These are phyloP conservation scores for Plutomurus gul DNA, from an alignment of 1,140 invertebrate species.

Conservation along the genomic window DNA sequence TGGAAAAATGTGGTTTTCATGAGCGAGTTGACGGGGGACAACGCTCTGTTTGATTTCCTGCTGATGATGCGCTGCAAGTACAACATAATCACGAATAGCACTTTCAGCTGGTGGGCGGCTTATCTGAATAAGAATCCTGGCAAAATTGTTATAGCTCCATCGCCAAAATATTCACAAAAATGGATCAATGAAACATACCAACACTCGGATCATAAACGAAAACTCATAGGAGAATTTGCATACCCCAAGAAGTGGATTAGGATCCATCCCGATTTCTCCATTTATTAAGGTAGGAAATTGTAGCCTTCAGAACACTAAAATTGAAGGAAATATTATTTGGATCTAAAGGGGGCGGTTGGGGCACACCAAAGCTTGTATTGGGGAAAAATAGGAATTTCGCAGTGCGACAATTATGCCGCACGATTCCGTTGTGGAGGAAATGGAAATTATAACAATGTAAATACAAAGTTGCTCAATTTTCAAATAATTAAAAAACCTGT, in stretches of 20 bases:
- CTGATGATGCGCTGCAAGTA: neutral
- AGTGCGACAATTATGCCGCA: no score
- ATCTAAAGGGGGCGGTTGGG: no score
- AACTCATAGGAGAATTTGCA: neutral
- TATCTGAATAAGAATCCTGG: conserved; percentile 11
- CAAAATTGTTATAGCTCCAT: conserved; percentile 11
- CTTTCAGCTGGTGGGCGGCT: conserved; percentile 18
- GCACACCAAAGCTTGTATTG: no score
- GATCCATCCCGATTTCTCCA: neutral
- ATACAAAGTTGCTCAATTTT: no score
- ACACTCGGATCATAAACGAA: neutral
- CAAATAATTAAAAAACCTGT: no score
- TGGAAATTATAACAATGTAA: no score
- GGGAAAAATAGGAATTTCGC: no score
- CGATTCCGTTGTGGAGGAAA: no score
- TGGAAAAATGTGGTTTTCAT: neutral
- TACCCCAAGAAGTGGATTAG: neutral
- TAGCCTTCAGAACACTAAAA: no score
- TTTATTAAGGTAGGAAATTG: no score
- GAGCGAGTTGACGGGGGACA: neutral
- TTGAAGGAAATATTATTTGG: no score
- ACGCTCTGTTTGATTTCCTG: neutral
- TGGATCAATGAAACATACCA: neutral
- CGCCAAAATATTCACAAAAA: neutral
- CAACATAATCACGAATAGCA: neutral